phyloP scores from a whole-genome alignment of 1,140 invertebrate genomes.

The Mercenaria mercenaria region DNA sequence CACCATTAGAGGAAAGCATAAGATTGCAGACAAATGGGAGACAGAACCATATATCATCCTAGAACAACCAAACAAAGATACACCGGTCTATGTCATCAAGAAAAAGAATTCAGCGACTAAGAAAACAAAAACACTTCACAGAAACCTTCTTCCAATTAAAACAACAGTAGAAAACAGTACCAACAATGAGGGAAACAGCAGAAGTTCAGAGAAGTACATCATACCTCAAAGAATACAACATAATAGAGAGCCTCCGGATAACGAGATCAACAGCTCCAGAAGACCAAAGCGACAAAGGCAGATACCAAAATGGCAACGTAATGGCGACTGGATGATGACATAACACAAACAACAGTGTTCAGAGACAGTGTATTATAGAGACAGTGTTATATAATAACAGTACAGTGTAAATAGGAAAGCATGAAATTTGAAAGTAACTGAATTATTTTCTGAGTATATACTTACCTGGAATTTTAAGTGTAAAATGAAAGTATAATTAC shows the following conservation, averaged over 20 bases:
- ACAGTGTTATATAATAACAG: no score
- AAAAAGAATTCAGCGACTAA: slow-evolving; percentile 6
- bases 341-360: no score
- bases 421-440: no score
- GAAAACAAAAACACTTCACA: not conserved
- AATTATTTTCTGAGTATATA: no score
- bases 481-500: no score
- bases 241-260: not conserved
- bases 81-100: not conserved
- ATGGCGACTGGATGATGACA: no score
- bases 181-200: not conserved
- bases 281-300: not conserved
- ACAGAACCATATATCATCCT: slow-evolving; percentile 19
- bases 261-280: not conserved
- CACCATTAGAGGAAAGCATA: slow-evolving; percentile 20
- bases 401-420: no score
- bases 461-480: no score
- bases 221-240: not conserved
- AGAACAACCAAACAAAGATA: not conserved
- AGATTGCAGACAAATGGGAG: slow-evolving; percentile 39
- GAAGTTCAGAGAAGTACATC: not conserved
- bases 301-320: not conserved
- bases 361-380: no score
- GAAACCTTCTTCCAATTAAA: not conserved
- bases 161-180: not conserved